Evolutionary conservation across 2,113 vertebrate genomes (phyloP), one percentile per base, ranked within the genome.

Genomic region (Parus major): DNA sequence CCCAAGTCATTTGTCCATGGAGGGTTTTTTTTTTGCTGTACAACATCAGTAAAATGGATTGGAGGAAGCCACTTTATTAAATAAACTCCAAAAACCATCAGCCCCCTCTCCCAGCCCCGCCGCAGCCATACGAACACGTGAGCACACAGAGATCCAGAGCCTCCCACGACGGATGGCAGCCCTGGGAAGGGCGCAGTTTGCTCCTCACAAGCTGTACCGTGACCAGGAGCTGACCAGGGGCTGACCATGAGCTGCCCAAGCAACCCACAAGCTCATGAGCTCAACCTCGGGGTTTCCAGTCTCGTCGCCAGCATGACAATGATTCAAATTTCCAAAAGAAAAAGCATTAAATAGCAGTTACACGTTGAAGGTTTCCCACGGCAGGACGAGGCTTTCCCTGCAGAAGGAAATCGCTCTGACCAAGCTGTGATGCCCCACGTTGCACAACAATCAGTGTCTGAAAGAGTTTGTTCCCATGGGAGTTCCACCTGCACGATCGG

Each of bases 401-500:
- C 92, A 55, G 86, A 55, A 96, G 94, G 73, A 89, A 59, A 78
- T 75, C 0, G 21, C 60, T 52, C 46, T 28, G 96, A 33, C 53
- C 82, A 15, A 82, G 95, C 84, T 82, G 46, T 46, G 73, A 41
- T 9, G 9, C 29, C 28, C 55, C 42, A 65, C 25, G 20, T 11
- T 69, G 84, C 55, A 29, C 83, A 44, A 39, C 20, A 22, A 42
- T 85, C 75, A 19, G 95, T n/a, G 91, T 64, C 66, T 63, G 95
- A 88, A 95, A 86, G 25, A 91, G 84, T 81, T 63, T 93, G 97
- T 80, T 96, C 92, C 95, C 73, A 4, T 46, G 90, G 98, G 87
- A 92, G 91, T 96, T 96, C 96, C 95, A 95, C 77, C 91, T 96
- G 96, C 97, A 97, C 82, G 75, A 35, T 9, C 91, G 69, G 95